Conservation (phyloP, 2,113 vertebrate species). For the Phoenicopterus ruber region DNA sequence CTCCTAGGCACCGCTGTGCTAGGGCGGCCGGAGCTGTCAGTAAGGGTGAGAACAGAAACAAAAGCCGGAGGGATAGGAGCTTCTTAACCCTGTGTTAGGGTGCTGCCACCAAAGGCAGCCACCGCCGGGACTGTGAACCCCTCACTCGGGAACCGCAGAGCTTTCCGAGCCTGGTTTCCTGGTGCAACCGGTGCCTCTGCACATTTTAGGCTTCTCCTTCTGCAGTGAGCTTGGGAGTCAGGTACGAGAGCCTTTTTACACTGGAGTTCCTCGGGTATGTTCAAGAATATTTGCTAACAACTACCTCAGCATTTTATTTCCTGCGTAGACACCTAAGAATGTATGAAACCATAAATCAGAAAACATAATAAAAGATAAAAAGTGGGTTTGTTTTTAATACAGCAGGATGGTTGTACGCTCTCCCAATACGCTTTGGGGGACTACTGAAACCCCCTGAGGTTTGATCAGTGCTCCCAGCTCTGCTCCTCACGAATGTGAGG, state of each 20-base stretch:
- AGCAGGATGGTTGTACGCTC: not conserved
- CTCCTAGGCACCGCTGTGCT: not conserved
- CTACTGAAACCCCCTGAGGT: not conserved
- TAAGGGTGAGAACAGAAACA: not conserved
- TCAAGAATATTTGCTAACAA: not conserved
- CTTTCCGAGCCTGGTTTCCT: not conserved
- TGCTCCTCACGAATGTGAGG: not conserved
- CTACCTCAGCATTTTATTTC: not conserved
- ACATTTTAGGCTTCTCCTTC: not conserved
- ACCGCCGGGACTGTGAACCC: not conserved
- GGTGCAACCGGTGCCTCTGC: not conserved
- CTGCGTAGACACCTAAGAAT: not conserved
- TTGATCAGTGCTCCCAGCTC: not conserved
- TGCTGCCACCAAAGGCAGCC: not conserved
- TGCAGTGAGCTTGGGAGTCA: not conserved
- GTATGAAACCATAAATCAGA: not conserved
- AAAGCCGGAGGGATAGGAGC: not conserved
- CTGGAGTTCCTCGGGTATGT: not conserved
- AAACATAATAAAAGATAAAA: not conserved
- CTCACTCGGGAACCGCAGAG: not conserved
- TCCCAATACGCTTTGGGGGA: not conserved
- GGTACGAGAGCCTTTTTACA: not conserved
- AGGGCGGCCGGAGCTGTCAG: not conserved
- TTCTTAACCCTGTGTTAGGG: not conserved
- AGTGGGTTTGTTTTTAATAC: not conserved